Percentiles rank a stretch among this genome's conserved stretches.
Conservation (phyloP, 2,888 invertebrate genomes). For the Stictocephala bisonia region DNA sequence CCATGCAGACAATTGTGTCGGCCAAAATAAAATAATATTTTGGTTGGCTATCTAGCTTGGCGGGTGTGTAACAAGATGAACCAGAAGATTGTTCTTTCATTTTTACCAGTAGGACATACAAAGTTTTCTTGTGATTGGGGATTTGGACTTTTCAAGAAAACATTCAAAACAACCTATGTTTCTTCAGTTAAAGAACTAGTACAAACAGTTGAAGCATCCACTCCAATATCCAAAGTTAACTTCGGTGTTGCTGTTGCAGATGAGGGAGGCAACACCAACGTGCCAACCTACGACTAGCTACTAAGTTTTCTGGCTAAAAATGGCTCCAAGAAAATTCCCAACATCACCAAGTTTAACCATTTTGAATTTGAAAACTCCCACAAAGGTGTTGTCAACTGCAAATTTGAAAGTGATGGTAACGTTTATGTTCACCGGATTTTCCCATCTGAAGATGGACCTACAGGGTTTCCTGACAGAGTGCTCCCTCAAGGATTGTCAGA, state of each 20-base stretch:
- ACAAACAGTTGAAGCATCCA: too few relatives aligned
- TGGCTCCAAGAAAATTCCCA: conserved; percentile 15
- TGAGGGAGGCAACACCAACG: neutral
- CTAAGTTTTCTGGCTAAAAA: neutral
- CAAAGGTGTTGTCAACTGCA: conserved; percentile 15
- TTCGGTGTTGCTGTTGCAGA: neutral
- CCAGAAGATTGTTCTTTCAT: too few relatives aligned
- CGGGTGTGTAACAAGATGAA: neutral
- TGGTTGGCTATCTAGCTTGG: neutral
- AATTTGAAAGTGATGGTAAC: conserved; percentile 19
- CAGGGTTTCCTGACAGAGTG: conserved; percentile 31
- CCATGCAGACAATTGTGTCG: conserved; percentile 51
- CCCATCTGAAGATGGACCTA: neutral
- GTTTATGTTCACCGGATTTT: conserved; percentile 18
- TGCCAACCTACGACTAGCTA: neutral
- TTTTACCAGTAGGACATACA: too few relatives aligned
- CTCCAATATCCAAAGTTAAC: too few relatives aligned
- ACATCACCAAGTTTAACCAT: too few relatives aligned
- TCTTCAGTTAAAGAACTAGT: too few relatives aligned
- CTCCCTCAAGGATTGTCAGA: conserved; percentile 14
- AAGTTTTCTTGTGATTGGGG: too few relatives aligned
- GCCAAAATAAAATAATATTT: conserved; percentile 52
- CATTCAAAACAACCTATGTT: too few relatives aligned
- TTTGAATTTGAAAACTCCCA: conserved; percentile 10
- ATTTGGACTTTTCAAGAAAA: too few relatives aligned